Evolutionary conservation across 2,888 invertebrate species (phyloP).

Genomic region (Hydrotaea diabolus): DNA sequence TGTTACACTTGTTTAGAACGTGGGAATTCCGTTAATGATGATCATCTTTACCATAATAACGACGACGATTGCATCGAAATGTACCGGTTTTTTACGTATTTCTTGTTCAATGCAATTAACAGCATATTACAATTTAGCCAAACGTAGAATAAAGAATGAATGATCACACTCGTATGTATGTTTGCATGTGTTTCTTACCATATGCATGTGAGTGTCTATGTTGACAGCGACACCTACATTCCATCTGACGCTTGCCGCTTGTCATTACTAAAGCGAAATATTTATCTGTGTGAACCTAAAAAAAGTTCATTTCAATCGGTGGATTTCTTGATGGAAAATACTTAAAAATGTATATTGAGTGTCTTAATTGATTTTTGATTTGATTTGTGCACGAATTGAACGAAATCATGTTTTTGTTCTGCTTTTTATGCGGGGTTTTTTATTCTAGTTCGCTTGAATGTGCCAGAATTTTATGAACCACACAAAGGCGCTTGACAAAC

Average conservation of each 20-base stretch:
- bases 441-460: background rate
- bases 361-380: background rate
- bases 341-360: background rate
- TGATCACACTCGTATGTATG: background rate
- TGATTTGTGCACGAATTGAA: background rate
- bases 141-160: background rate
- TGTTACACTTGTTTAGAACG: slow-evolving; percentile 62
- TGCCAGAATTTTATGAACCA: background rate
- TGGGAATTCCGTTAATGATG: slow-evolving; percentile 53
- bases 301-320: background rate
- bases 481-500: background rate
- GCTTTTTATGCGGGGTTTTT: background rate
- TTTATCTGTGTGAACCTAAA: background rate
- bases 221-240: slow-evolving; percentile 51
- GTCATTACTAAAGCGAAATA: slow-evolving; percentile 22
- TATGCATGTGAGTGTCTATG: background rate
- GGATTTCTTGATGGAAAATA: background rate
- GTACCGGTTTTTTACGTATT: slow-evolving; percentile 11
- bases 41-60: background rate
- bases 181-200: too few relatives aligned
- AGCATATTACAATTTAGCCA: slow-evolving; percentile 1
- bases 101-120: background rate
- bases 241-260: background rate
- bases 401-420: background rate
- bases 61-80: slow-evolving; percentile 35